Evolutionary conservation across 2,797 vertebrate genomes (phyloP), one percentile per base, ranked within the genome.

Genomic region (Phoeniculus purpureus): DNA sequence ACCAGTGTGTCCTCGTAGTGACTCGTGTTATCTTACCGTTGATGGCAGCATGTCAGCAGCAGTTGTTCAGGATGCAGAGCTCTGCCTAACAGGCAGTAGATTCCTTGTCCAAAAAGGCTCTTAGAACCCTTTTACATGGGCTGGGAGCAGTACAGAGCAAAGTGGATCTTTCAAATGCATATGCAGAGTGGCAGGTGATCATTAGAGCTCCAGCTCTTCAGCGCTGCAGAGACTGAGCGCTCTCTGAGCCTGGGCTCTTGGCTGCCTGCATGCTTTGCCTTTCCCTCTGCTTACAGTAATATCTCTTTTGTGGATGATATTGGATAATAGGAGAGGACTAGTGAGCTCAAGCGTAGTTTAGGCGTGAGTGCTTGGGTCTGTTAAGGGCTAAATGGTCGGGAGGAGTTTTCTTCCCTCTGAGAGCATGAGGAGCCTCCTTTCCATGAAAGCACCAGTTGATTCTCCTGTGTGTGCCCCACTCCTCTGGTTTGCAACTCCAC

Each of bases 41-140:
- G 61, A 6, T 58, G 12, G 25, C 4, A 0, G 12, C 32, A 23
- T 85, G 75, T 90, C 0, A 0, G 58, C 73, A 64, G 87, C 6
- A 29, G 70, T 61, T 51, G 75, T 58, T 71, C 4, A 6, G 81
- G 68, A 31, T 80, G 55, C 82, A 75, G 61, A 88, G 67, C 75
- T 91, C 77, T 82, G 75, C 88, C 68, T 94, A 32, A 85, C 68
- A 68, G 79, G 85, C 85, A 26, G 34, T 16, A 31, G 45, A 72
- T 90, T 82, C 90, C 72, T 43, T 45, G 34, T 88, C 95, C 93
- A 87, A 47, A 93, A 92, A 94, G 73, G 59, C 88, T 88, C 72
- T 91, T 75, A 76, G 4, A 78, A 29, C 54, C 78, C 29, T 88
- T 88, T 92, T 61, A 71, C 54, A 10, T 2, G 64, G 89, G 61